Evolutionary conservation across 2,113 vertebrate species (phyloP).

Genomic region (Microcebus lehilahytsara): DNA sequence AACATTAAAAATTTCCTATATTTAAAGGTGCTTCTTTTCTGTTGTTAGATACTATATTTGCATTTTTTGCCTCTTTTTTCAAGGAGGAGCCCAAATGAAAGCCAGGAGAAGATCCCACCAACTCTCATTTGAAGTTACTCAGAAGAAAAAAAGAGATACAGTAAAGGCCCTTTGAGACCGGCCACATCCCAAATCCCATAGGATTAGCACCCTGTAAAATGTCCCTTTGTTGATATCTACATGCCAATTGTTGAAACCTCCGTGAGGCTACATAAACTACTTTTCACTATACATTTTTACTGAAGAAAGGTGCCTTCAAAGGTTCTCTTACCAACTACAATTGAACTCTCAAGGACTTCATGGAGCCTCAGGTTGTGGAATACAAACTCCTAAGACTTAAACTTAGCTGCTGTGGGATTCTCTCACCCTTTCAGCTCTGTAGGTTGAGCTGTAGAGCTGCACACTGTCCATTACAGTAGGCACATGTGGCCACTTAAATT

Average conservation of each 20-base stretch:
- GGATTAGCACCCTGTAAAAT: neutral
- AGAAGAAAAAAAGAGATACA: neutral
- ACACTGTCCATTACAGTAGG: neutral
- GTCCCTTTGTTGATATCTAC: neutral
- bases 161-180: neutral
- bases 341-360: neutral
- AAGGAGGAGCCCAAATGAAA: neutral
- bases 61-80: neutral
- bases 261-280: neutral
- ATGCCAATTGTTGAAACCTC: neutral
- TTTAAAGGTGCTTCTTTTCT: neutral
- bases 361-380: neutral
- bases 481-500: neutral
- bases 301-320: neutral
- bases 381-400: neutral
- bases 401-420: neutral
- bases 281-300: neutral
- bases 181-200: neutral
- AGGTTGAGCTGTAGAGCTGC: neutral
- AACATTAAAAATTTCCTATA: neutral
- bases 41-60: neutral
- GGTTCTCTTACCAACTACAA: neutral
- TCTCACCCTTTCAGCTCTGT: conserved; percentile 33
- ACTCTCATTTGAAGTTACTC: neutral
- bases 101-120: neutral